phyloP scores from a whole-genome alignment of 2,888 invertebrate genomes.

The Sicus ferrugineus region DNA sequence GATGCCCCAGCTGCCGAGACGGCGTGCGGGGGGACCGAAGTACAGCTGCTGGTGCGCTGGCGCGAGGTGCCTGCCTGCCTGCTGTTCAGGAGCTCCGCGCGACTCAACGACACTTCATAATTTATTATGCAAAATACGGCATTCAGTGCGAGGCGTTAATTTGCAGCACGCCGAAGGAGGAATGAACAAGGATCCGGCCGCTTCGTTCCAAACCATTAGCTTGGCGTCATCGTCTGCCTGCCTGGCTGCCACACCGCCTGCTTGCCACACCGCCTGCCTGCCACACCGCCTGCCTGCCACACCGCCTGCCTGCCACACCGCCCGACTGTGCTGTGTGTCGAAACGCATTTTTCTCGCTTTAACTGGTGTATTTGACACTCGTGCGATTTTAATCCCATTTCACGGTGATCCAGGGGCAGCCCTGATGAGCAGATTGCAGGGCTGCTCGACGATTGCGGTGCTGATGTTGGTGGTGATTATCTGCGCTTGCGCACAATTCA shows the following conservation, averaged over 20 bases:
- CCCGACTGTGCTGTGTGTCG: background rate
- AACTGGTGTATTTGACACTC: conserved; percentile 49
- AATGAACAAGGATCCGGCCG: background rate
- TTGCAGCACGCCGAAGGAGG: conserved; percentile 6
- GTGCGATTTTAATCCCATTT: conserved; percentile 63
- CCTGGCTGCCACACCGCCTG: too few relatives aligned
- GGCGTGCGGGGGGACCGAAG: background rate
- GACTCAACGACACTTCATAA: conserved; percentile 27
- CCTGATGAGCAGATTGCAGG: conserved; percentile 15
- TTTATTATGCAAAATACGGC: conserved; percentile 33
- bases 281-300: too few relatives aligned
- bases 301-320: too few relatives aligned
- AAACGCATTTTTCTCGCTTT: conserved; percentile 29
- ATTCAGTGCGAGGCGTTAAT: conserved; percentile 30
- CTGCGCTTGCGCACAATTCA: conserved; percentile 33
- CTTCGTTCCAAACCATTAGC: conserved; percentile 3
- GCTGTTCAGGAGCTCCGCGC: conserved; percentile 22
- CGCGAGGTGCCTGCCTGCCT: background rate
- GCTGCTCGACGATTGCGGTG: background rate
- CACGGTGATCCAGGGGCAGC: conserved; percentile 59
- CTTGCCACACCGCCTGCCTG: too few relatives aligned
- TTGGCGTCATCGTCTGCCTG: background rate
- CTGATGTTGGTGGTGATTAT: background rate
- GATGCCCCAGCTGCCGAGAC: background rate
- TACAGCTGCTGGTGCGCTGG: background rate